A percentile compares a stretch with the other conserved stretches of the same genome.
Conservation (phyloP, 2,797 vertebrate genomes). For the Gobionotothen gibberifrons region DNA sequence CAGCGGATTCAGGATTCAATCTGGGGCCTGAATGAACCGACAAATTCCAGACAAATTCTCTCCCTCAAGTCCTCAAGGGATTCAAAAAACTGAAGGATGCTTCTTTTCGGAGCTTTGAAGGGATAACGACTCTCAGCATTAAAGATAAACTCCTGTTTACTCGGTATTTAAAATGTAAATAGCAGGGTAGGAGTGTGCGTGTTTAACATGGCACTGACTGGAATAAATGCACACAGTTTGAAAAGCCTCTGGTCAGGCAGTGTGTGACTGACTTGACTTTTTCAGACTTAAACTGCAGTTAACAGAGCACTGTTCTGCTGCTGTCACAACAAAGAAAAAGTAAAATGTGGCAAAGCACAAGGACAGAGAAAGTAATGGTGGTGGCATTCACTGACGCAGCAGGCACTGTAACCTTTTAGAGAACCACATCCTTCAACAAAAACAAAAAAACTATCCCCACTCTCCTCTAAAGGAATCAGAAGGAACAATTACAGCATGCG, state of each 20-base stretch:
- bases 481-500: conserved; percentile 48
- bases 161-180: conserved; percentile 6
- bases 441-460: not conserved
- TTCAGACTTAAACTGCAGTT: conserved; percentile 14
- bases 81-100: conserved; percentile 53
- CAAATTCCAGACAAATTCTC: conserved; percentile 60
- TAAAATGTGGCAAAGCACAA: conserved; percentile 32
- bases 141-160: not conserved
- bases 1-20: conserved; percentile 68
- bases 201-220: not conserved
- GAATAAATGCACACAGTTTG: not conserved
- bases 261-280: not conserved
- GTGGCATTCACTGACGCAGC: conserved; percentile 53
- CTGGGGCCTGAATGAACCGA: conserved; percentile 55
- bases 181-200: not conserved
- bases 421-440: conserved; percentile 50
- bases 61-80: conserved; percentile 60
- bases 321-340: conserved; percentile 12
- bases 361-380: conserved; percentile 56
- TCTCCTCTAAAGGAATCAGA: not conserved
- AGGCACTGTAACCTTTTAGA: conserved; percentile 57
- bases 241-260: not conserved
- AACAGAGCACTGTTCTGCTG: not conserved
- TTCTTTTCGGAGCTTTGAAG: conserved; percentile 31
- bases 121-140: conserved; percentile 13